Evolutionary conservation across 1,140 invertebrate species (phyloP).

Genomic region (Lasioglossum baleicum): DNA sequence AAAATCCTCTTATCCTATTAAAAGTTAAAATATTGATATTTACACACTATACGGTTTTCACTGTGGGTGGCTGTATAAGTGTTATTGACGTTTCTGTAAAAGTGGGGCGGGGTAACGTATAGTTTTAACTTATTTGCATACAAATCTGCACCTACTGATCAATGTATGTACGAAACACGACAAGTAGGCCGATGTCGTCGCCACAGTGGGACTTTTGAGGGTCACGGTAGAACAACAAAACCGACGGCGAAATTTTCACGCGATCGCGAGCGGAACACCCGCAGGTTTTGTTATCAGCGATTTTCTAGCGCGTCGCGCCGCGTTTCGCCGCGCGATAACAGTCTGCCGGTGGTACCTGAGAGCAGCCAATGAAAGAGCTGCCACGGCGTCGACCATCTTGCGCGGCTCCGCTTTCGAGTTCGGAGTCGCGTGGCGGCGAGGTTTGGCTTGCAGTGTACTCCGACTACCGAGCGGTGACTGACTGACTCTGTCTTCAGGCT

Average conservation of each 20-base stretch:
- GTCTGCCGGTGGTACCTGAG: slow-evolving; percentile 62
- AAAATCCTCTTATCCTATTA: too few relatives aligned
- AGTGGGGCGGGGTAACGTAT: too few relatives aligned
- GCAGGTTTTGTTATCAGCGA: slow-evolving; percentile 32
- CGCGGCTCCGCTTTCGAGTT: slow-evolving; percentile 71
- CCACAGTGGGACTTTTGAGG: too few relatives aligned
- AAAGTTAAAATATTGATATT: too few relatives aligned
- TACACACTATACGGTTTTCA: too few relatives aligned
- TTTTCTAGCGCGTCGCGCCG: background rate
- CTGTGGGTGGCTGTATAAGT: too few relatives aligned
- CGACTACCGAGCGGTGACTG: slow-evolving; percentile 71
- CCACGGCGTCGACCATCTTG: slow-evolving; percentile 70
- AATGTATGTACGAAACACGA: too few relatives aligned
- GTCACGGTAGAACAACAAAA: background rate
- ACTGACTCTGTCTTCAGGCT: slow-evolving; percentile 19
- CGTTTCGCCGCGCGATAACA: slow-evolving; percentile 52
- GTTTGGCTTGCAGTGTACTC: slow-evolving; percentile 66
- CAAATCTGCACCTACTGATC: too few relatives aligned
- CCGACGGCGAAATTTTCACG: background rate
- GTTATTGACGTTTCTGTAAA: too few relatives aligned
- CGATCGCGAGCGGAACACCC: background rate
- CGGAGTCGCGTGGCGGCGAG: slow-evolving; percentile 72
- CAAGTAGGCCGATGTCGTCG: too few relatives aligned
- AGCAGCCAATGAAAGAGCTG: slow-evolving; percentile 64
- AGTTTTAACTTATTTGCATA: too few relatives aligned